Conservation (phyloP, 2,888 invertebrate species). For the Trichopoda pennipes region DNA sequence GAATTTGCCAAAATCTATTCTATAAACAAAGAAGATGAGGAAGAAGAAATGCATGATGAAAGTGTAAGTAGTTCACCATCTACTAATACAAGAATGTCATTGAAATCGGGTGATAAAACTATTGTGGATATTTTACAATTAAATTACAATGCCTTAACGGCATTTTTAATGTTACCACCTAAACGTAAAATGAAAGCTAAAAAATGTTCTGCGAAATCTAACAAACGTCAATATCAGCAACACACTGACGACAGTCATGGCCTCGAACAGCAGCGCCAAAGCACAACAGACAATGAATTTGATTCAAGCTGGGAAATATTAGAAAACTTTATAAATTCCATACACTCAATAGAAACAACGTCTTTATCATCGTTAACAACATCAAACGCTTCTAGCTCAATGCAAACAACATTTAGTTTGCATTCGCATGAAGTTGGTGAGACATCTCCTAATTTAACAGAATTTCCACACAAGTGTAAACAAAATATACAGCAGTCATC, state of each 20-base stretch:
- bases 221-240: conserved; percentile 27
- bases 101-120: conserved; percentile 76
- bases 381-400: conserved; percentile 16
- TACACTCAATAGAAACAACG: conserved; percentile 58
- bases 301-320: conserved; percentile 75
- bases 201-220: conserved; percentile 40
- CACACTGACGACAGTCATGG: conserved; percentile 24
- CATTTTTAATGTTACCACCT: conserved; percentile 75
- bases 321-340: conserved; percentile 73
- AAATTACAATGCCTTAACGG: conserved; percentile 77
- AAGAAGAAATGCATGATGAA: conserved; percentile 48
- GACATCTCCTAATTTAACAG: conserved; percentile 30
- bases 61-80: conserved; percentile 27
- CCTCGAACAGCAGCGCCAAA: conserved; percentile 23
- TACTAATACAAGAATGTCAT: conserved; percentile 48
- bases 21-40: conserved; percentile 73
- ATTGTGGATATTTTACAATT: conserved; percentile 76
- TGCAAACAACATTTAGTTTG: conserved; percentile 42
- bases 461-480: conserved; percentile 2
- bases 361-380: conserved; percentile 63
- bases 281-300: conserved; percentile 56
- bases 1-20: conserved; percentile 77
- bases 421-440: conserved; percentile 15
- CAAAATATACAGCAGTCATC: conserved; percentile 46
- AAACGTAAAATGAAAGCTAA: conserved; percentile 36